A percentile compares a stretch with the other conserved stretches of the same genome.
Evolutionary conservation across 2,888 invertebrate genomes (phyloP).

Genomic region (Cerastis leucographa): DNA sequence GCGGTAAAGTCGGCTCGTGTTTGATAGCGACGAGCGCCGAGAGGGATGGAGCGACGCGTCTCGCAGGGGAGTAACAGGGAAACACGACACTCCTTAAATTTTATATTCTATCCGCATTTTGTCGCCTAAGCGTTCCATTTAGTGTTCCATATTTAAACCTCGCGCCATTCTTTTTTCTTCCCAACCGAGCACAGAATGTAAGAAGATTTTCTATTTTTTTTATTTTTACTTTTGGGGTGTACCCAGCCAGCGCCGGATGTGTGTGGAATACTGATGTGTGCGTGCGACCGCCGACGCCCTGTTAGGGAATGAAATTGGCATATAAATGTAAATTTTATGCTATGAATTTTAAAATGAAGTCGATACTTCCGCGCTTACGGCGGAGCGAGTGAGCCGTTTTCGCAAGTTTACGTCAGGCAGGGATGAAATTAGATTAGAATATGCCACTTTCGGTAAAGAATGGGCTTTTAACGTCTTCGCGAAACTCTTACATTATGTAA

Average conservation of each 20-base stretch:
- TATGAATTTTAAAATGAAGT: constrained; percentile 91
- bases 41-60: constrained; percentile 76
- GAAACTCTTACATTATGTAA: constrained; percentile 50
- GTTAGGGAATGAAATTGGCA: constrained; percentile 91
- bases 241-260: constrained; percentile 80
- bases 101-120: constrained; percentile 91
- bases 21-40: constrained; percentile 80
- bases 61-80: constrained; percentile 78
- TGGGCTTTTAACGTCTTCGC: constrained; percentile 80
- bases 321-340: constrained; percentile 91
- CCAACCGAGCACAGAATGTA: constrained; percentile 85
- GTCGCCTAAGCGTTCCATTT: constrained; percentile 91
- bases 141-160: constrained; percentile 90
- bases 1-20: constrained; percentile 87
- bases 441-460: constrained; percentile 83
- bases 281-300: constrained; percentile 87
- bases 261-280: constrained; percentile 89
- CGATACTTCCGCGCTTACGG: constrained; percentile 88
- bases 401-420: constrained; percentile 82
- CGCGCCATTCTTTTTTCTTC: constrained; percentile 87
- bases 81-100: constrained; percentile 85
- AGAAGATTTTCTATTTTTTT: constrained; percentile 84
- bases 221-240: constrained; percentile 83
- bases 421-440: constrained; percentile 89
- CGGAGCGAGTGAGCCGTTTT: constrained; percentile 80